Base-by-base conservation (phyloP, 1,140 invertebrate species). In the Zaprionus nigranus region DNA sequence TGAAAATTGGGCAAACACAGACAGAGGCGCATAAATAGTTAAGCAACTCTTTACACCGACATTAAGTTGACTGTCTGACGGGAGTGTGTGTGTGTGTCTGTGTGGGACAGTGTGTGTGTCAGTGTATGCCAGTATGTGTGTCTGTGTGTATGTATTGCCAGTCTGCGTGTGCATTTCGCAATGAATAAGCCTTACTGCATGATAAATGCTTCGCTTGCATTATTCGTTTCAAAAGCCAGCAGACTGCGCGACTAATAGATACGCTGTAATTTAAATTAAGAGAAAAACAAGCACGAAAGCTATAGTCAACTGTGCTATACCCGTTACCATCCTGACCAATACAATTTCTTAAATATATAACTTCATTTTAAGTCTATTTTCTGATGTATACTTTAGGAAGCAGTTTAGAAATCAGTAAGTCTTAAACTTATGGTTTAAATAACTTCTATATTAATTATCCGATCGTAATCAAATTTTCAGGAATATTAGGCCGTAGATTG, bases 11-110 rank as follows among this genome's bases (percentile, higher is more conserved):
- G 12, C 73, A 59, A 60, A 71, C 56, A 60, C 67, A 75, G 73
- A 64, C 67, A 28, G 24, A 59, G 67, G 22, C 28, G 20, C 67
- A 75, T 75, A 59, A 75, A 75, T 75, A 75, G 67, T 71, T 75
- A 71, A 75, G 40, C 36, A 64, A 63, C 73, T 57, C 60, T 75
- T 64, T 75, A 59, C 73, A 64, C 59, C 59, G 36, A 58, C 54
- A 71, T 26, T 53, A 64, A 70, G 54, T 67, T 68, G 2, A 9
- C 43, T 51, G 40, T 13, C 38, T 36, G 40, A 15, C n/a, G 15
- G 9, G 3, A 9, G 13, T 57, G 7, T 26, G 15, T 34, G 7
- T 20, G 7, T 57, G 7, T 34, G 15, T 11, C 26, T 4, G 22
- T 46, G 15, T 43, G 11, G n/a, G n/a, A n/a, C n/a, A 28, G 12